A percentile compares a stretch with the other conserved stretches of the same genome.
Conservation (phyloP, 2,888 invertebrate species). For the Conops quadrifasciatus region DNA sequence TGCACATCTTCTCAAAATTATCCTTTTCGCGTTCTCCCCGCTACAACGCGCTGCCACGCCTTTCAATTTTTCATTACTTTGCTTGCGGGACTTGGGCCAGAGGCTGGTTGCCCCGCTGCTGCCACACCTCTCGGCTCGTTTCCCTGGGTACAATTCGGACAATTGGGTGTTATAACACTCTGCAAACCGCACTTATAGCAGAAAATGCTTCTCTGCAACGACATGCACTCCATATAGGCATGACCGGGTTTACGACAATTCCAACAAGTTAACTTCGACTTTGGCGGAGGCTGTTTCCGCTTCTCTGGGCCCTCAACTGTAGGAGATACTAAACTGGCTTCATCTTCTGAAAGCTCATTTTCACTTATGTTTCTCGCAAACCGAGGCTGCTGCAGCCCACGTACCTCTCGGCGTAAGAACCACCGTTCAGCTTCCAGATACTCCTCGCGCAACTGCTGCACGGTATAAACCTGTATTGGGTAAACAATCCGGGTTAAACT, state of each 20-base stretch:
- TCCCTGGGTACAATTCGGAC: slow-evolving; percentile 18
- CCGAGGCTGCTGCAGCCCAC: too few relatives aligned
- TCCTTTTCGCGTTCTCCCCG: too few relatives aligned
- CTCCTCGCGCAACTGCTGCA: slow-evolving; percentile 12
- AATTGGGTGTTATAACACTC: slow-evolving; percentile 7
- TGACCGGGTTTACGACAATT: slow-evolving; percentile 16
- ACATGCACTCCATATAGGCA: slow-evolving; percentile 7
- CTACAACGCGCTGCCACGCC: too few relatives aligned
- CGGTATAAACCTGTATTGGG: neutral
- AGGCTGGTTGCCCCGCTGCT: slow-evolving; percentile 1
- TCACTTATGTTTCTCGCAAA: neutral
- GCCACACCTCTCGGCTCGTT: slow-evolving; percentile 3
- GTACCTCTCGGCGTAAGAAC: neutral
- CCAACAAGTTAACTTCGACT: slow-evolving; percentile 1
- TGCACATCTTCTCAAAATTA: neutral
- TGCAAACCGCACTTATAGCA: slow-evolving; percentile 27
- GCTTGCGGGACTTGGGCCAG: neutral
- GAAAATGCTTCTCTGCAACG: slow-evolving; percentile 7
- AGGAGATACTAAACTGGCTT: neutral
- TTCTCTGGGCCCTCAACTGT: neutral
- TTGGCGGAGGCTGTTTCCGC: neutral
- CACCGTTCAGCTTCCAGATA: slow-evolving; percentile 15
- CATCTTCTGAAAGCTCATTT: neutral
- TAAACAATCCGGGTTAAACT: slow-evolving; percentile 8
- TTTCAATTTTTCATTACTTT: neutral